Conservation (phyloP, 2,797 vertebrate genomes). For the Cirrhinus mrigala region DNA sequence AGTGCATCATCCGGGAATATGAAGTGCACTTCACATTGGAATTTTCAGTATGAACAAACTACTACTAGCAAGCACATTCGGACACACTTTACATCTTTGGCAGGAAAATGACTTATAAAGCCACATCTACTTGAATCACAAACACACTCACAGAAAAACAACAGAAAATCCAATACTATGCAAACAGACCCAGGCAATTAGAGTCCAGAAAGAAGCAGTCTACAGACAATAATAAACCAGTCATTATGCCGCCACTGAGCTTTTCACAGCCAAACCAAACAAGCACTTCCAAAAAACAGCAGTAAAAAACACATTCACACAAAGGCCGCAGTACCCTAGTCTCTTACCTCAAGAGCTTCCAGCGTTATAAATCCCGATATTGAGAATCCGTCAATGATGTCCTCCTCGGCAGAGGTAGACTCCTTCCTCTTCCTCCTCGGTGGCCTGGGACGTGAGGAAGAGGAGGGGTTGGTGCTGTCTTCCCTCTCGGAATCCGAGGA, state of each 20-base stretch:
- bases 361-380: slow-evolving; percentile 92
- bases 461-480: slow-evolving; percentile 82
- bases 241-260: slow-evolving; percentile 51
- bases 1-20: not conserved
- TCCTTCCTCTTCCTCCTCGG: slow-evolving; percentile 91
- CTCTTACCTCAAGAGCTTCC: slow-evolving; percentile 93
- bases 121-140: slow-evolving; percentile 71
- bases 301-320: slow-evolving; percentile 22
- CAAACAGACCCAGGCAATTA: slow-evolving; percentile 48
- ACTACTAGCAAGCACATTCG: slow-evolving; percentile 57
- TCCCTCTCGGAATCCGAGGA: slow-evolving; percentile 91
- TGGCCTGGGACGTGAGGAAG: slow-evolving; percentile 88
- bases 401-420: slow-evolving; percentile 93
- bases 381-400: slow-evolving; percentile 96
- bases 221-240: slow-evolving; percentile 57
- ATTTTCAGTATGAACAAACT: not conserved
- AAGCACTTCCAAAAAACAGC: slow-evolving; percentile 10
- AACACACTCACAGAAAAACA: slow-evolving; percentile 53
- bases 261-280: slow-evolving; percentile 42
- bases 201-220: slow-evolving; percentile 47
- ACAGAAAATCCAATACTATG: slow-evolving; percentile 61
- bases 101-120: slow-evolving; percentile 66
- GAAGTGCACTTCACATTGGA: not conserved
- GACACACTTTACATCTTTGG: slow-evolving; percentile 64
- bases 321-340: not conserved